Conservation (phyloP, 2,888 invertebrate species). For the Drosophila neoperkinsi region DNA sequence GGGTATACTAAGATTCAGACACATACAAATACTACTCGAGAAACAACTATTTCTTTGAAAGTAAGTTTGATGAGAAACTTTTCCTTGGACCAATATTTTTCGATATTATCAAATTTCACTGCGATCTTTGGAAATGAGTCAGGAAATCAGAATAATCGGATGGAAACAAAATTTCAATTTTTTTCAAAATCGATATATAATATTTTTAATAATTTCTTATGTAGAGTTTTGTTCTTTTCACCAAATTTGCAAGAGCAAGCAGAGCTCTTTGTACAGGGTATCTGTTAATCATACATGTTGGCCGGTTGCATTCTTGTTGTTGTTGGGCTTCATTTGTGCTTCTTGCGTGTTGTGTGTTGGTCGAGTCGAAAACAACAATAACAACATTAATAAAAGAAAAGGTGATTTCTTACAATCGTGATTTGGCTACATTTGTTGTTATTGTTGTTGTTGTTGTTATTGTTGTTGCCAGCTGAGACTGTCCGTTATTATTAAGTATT, state of each 20-base stretch:
- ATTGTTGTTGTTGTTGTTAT: constrained; percentile 19
- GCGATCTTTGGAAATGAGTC: neutral
- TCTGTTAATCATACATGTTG: neutral
- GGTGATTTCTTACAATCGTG: constrained; percentile 67
- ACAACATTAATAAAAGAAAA: constrained; percentile 35
- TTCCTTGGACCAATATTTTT: neutral
- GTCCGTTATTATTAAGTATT: constrained; percentile 52
- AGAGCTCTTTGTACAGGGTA: constrained; percentile 6
- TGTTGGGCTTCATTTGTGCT: constrained; percentile 51
- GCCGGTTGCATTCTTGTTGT: constrained; percentile 3
- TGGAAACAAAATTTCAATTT: no score
- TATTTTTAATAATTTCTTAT: neutral
- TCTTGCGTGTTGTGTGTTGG: constrained; percentile 62
- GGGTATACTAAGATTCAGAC: constrained; percentile 3
- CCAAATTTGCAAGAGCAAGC: neutral
- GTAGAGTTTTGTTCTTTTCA: neutral
- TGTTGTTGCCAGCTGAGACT: constrained; percentile 22
- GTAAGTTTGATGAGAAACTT: neutral
- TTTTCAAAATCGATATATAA: neutral
- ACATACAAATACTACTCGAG: neutral
- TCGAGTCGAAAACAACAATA: constrained; percentile 37
- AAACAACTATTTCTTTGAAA: neutral
- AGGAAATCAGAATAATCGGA: neutral
- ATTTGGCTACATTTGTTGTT: constrained; percentile 48
- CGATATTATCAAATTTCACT: neutral